Evolutionary conservation across 2,888 invertebrate genomes (phyloP).

Genomic region (Sthenelais limicola): DNA sequence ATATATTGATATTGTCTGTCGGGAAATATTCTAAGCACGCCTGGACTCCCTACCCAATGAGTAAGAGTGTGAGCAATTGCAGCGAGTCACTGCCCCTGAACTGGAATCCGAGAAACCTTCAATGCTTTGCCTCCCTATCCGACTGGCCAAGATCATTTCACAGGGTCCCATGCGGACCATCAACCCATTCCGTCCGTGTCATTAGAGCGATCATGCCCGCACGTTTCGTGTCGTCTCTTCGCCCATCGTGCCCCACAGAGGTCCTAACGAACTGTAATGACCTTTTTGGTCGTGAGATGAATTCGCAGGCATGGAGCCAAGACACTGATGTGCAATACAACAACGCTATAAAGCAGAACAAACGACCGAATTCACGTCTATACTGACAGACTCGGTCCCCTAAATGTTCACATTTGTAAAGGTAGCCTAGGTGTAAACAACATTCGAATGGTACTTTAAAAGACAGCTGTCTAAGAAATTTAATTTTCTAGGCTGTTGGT

Average conservation of each 20-base stretch:
- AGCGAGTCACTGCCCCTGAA: too few species aligned
- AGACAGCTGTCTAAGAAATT: neutral
- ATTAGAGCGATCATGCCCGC: too few species aligned
- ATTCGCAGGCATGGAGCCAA: neutral
- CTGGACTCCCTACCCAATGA: too few species aligned
- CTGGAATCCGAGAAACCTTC: too few species aligned
- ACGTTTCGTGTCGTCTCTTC: neutral
- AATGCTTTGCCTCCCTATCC: too few species aligned
- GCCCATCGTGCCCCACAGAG: neutral
- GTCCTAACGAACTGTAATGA: constrained; percentile 17
- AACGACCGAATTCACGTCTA: constrained; percentile 5
- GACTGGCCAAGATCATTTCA: too few species aligned
- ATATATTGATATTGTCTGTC: too few species aligned
- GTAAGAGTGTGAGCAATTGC: too few species aligned
- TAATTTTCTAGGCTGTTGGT: too few species aligned
- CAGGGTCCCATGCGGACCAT: too few species aligned
- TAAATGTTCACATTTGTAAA: neutral
- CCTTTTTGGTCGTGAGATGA: constrained; percentile 20
- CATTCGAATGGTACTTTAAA: constrained; percentile 7
- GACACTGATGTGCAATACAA: constrained; percentile 23
- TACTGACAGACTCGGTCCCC: constrained; percentile 10
- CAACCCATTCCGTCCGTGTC: too few species aligned
- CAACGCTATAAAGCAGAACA: constrained; percentile 4
- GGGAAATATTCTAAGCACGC: too few species aligned
- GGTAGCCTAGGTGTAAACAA: constrained; percentile 16